A percentile compares a stretch with the other conserved stretches of the same genome.
Evolutionary conservation across 2,113 vertebrate species (phyloP).

Genomic region (Chionis minor): DNA sequence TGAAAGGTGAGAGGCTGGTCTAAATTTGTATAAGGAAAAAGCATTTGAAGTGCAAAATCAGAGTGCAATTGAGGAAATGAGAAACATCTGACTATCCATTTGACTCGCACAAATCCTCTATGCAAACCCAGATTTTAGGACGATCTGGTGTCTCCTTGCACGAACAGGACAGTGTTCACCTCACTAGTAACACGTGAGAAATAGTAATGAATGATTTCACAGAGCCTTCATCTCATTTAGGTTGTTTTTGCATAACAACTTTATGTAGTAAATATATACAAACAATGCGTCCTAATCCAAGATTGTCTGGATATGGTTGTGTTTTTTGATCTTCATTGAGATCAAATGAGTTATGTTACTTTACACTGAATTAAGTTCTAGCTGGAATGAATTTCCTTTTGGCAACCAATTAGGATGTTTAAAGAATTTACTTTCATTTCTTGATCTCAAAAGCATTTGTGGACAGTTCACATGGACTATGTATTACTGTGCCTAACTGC

Average conservation of each 20-base stretch:
- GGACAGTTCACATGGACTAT: constrained; percentile 36
- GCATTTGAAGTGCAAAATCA: constrained; percentile 13
- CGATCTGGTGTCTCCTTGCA: neutral
- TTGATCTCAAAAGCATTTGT: constrained; percentile 46
- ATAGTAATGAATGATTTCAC: neutral
- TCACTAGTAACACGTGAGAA: neutral
- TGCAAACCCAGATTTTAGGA: neutral
- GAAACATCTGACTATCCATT: neutral
- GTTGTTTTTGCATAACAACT: constrained; percentile 32
- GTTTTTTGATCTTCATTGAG: constrained; percentile 44
- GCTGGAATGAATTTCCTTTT: constrained; percentile 59
- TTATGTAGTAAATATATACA: constrained; percentile 31
- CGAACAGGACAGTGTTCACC: neutral
- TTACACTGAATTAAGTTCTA: constrained; percentile 16
- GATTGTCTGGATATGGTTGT: neutral
- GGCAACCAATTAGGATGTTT: constrained; percentile 64
- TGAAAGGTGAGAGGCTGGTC: constrained; percentile 46
- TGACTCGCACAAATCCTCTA: neutral
- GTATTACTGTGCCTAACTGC: constrained; percentile 49
- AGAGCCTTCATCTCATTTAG: constrained; percentile 26
- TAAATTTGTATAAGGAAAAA: neutral
- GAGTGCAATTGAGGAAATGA: neutral
- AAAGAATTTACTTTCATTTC: constrained; percentile 59
- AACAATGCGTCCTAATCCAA: neutral
- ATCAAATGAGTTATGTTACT: constrained; percentile 32